Base-by-base conservation (phyloP, 2,888 invertebrate genomes). In the Drosophila ezoana region DNA sequence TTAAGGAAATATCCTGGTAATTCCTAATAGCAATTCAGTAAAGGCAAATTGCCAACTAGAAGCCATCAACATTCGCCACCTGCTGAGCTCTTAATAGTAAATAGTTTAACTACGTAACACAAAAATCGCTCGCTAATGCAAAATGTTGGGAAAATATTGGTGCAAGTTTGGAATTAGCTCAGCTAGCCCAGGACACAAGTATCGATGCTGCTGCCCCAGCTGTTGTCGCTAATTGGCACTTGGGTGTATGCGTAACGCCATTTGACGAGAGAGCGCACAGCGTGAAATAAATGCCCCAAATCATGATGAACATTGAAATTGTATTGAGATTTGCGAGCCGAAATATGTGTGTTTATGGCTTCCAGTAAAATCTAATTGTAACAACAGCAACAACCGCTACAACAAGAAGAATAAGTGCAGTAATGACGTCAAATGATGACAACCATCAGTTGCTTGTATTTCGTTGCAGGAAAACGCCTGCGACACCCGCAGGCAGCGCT, bases 111-210 rank as follows among this genome's bases (percentile, higher is more conserved):
- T 62, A 61, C 64, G 62, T 66, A 79, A 76, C 64, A 52, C 38
- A 61, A 65, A 73, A 84, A 76, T 84, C 87, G 67, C 40, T 53
- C 16, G 72, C 82, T 83, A 83, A 87, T 83, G 85, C 76, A 66
- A 83, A 76, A 63, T 71, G 78, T 72, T 60, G 84, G 48, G 63
- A 52, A 72, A 66, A 76, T 79, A 58, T 59, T 61, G 53, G 11
- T 54, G 37, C 33, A 57, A 64, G 32, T 52, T 49, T 61, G 53
- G 63, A 47, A 58, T 47, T 44, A 9, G 38, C 3, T 3, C 3
- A 20, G 18, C 35, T 1, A 28, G 28, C 28, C 8, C 28, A n/a
- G 60, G 51, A 51, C 35, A 33, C 38, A 9, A n/a, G 32, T 49
- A 14, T 45, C 35, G 33, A 18, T 32, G 48, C 28, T 48, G 16